Base-by-base conservation (phyloP, 2,113 vertebrate genomes). In the Phodopus roborovskii region DNA sequence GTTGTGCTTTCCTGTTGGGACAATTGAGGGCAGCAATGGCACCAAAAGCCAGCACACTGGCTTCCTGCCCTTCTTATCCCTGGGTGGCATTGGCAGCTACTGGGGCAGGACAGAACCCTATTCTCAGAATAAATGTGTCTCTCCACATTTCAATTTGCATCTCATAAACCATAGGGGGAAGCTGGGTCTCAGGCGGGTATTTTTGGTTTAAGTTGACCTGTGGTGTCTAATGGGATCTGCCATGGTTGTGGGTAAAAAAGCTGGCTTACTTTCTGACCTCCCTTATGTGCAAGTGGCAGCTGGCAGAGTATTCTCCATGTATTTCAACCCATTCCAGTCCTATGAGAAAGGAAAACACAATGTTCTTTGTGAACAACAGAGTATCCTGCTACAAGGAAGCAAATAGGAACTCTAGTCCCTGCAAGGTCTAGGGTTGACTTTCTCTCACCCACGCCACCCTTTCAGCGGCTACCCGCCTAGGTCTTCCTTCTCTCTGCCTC, bases 11-110 rank as follows among this genome's bases (percentile, higher is more conserved):
- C 26, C 9, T n/a, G 33, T 53, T 20, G 62, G 12, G 20, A 20
- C 45, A 87, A 22, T 5, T 53, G 48, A 85, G 42, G 33, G 28
- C 5, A 89, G 42, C 5, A 53, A 53, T 2, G 3, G 66, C 3
- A 4, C 30, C 0, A 2, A 39, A 87, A 42, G 0, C 36, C 24
- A 19, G 2, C 1, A 3, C 20, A n/a, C 7, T 2, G 62, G 56
- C 33, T 50, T 53, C 28, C 2, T 11, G 12, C 1, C 88, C 7
- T 50, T n/a, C 60, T 24, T 9, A 19, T 26, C 17, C 30, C 42
- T 3, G 48, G 0, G 10, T 64, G 12, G 26, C 45, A 16, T 1
- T 2, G 66, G 10, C 30, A 33, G 4, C 16, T 17, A 11, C 3
- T 45, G 5, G 70, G n/a, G 26, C n/a, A 78, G 36, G 39, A 16